Conservation (phyloP, 2,888 invertebrate genomes). For the Archips crataeganus region DNA sequence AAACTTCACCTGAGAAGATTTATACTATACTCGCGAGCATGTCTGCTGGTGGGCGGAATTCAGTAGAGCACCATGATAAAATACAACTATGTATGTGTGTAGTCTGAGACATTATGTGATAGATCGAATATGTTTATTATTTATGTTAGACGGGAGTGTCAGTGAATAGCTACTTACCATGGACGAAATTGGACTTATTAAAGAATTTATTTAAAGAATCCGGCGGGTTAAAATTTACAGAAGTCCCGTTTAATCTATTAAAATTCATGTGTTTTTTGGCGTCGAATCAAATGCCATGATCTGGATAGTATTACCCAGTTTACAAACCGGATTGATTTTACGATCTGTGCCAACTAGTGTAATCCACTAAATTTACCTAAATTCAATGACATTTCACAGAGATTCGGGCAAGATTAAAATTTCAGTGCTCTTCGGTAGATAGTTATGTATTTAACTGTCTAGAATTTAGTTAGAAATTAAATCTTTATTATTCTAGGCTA, state of each 20-base stretch:
- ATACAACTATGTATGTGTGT: not conserved
- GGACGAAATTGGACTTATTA: too few relatives aligned
- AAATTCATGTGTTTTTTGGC: conserved; percentile 17
- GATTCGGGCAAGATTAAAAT: not conserved
- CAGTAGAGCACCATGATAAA: not conserved
- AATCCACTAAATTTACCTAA: not conserved
- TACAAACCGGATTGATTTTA: not conserved
- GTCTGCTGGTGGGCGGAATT: not conserved
- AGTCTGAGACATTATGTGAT: not conserved
- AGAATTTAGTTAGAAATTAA: conserved; percentile 9
- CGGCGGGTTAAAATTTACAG: not conserved
- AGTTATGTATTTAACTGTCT: not conserved
- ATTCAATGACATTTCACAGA: not conserved
- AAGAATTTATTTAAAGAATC: too few relatives aligned
- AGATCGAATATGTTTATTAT: not conserved
- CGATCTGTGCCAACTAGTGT: conserved; percentile 13
- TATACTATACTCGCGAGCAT: too few relatives aligned
- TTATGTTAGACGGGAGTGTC: too few relatives aligned
- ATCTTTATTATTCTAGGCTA: conserved; percentile 21
- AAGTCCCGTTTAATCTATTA: not conserved
- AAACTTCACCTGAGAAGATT: too few relatives aligned
- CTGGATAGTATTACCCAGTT: conserved; percentile 20
- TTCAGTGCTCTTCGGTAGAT: not conserved
- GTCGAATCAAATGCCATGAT: conserved; percentile 15
- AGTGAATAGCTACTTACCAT: too few relatives aligned